A percentile compares a stretch with the other conserved stretches of the same genome.
Conservation (phyloP, 2,113 vertebrate species). For the Dendropsophus ebraccatus region DNA sequence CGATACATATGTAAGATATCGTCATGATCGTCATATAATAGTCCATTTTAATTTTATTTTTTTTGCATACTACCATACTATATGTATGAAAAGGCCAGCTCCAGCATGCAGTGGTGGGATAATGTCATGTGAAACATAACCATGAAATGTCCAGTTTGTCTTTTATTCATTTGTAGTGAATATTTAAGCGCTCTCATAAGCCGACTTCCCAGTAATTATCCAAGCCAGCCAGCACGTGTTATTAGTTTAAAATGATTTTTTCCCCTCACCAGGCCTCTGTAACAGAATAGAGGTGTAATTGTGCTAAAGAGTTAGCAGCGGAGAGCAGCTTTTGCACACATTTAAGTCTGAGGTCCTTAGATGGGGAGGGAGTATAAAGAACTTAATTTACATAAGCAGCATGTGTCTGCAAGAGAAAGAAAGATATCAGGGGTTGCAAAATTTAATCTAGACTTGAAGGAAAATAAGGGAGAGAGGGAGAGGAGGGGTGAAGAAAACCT, state of each 20-base stretch:
- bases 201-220: conserved; percentile 71
- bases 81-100: neutral
- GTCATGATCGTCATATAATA: neutral
- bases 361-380: conserved; percentile 78
- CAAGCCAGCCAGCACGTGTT: conserved; percentile 72
- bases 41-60: neutral
- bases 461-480: conserved; percentile 68
- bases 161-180: conserved; percentile 53
- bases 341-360: conserved; percentile 79
- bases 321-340: conserved; percentile 74
- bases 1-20: neutral
- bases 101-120: conserved; percentile 25
- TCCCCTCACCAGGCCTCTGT: conserved; percentile 64
- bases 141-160: conserved; percentile 60
- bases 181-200: conserved; percentile 68
- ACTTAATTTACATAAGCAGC: conserved; percentile 87
- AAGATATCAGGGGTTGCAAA: conserved; percentile 76
- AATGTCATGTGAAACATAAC: conserved; percentile 59
- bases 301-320: conserved; percentile 70
- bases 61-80: neutral
- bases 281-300: conserved; percentile 70
- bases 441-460: conserved; percentile 69
- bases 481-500: conserved; percentile 63
- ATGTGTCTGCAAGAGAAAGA: conserved; percentile 78
- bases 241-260: conserved; percentile 71